Base-by-base conservation (phyloP, 2,113 vertebrate genomes). In the Myiagra hebetior region DNA sequence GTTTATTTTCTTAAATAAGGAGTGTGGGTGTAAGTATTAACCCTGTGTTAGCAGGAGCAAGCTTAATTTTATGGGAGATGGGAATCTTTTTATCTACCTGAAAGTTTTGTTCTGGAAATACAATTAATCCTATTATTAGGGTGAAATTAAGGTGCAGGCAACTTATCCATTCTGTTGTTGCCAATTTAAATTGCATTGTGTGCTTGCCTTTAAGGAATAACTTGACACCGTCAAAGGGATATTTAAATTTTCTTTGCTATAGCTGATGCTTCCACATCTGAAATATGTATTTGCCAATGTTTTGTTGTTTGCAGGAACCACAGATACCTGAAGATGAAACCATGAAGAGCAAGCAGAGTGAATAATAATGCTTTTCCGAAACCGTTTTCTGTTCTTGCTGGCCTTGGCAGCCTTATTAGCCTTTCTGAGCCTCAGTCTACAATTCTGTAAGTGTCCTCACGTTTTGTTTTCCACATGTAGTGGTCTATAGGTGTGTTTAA, bases 331-430 rank as follows among this genome's bases (percentile, higher is more conserved):
- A 94, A 97, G 95, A 89, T 97, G 96, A 96, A 97, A 93, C 96
- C 96, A 98, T 99, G 98, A 98, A 97, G 98, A 99, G 98, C 93
- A 98, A 97, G 98, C 97, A 98, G 98, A 98, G 97, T 92, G 20
- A 96, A 96, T 60, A 98, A 99, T 94, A 98, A 99, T 99, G 99
- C 98, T 99, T 98, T 99, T 99, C 98, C 99, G 98, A 94, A 99
- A 98, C 97, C 99, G 99, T 93, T 99, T 99, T 98, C 97, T 99
- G 97, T 97, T 99, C 91, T 97, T 99, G 98, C 98, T 99, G 98
- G 98, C 98, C 96, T 98, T 99, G 85, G 99, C 98, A 94, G 99
- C 98, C 4, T 96, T 98, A 41, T 97, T 99, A 93, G 99, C 99
- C 93, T 98, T 99, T 87, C 37, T 99, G 96, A 99, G 99, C 94